Base-by-base conservation (phyloP, 2,888 invertebrate genomes). In the Masnerella sp. region DNA sequence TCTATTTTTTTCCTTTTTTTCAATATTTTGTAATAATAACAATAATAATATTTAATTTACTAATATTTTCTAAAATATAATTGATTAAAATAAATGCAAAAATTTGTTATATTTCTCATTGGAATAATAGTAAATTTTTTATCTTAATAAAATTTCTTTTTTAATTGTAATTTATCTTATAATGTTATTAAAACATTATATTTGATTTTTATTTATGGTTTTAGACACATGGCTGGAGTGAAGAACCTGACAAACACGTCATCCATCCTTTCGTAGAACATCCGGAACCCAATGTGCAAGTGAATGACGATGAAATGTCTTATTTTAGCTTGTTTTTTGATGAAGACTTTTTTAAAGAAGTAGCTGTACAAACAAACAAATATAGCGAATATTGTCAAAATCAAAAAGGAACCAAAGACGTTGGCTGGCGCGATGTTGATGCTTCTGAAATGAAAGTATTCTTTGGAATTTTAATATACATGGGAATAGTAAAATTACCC, bases 401-500 rank as follows among this genome's bases (percentile, higher is more conserved):
- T 5, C 2, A 12, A 15, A 40, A 40, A 15, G 40, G 40, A 15
- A 38, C 5, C 14, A 15, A 15, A 15, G 40, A 40, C 11, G 17
- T 17, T 3, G 4, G 17, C 1, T 40, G 40, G 4, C 15, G 15
- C 5, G 15, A 40, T 5, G 40, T 40, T 8, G 17, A 15, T 15
- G 2, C 17, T 15, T 11, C 2, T 1, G 40, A 40, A 40, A 40
- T 40, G 40, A 40, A 40, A 17, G 17, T 40, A 15, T 40, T 40
- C 15, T 15, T 40, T 17, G 40, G 40, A 1, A 15, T 40, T 40
- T 34, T 34, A 3, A 34, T 34, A 34, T 34, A 34, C 15, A 40
- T 40, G 17, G 40, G 40, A 5, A 17, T 40, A 2, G 40, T 40
- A 5, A 40, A 40, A 40, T 11, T 40, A 17, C 17, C 40, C 40